Percentiles rank a stretch among this genome's conserved stretches.
Conservation (phyloP, 1,140 invertebrate species). For the Drosophila triauraria region DNA sequence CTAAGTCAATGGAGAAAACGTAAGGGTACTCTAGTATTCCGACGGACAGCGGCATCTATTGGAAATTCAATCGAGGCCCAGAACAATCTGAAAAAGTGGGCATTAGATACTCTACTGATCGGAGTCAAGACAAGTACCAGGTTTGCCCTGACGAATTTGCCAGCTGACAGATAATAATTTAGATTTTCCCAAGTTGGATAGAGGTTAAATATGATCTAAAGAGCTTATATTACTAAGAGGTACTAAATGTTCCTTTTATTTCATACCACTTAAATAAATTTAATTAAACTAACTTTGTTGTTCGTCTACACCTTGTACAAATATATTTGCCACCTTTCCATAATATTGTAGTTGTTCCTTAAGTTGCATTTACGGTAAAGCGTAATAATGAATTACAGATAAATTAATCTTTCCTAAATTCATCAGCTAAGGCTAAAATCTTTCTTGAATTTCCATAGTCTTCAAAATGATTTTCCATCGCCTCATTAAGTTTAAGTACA, state of each 20-base stretch:
- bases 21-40: constrained; percentile 27
- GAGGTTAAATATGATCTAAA: not conserved
- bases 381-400: not conserved
- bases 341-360: too few species aligned
- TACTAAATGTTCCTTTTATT: not conserved
- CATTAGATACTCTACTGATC: constrained; percentile 7
- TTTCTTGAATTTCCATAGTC: not conserved
- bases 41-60: constrained; percentile 39
- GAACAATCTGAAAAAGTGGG: constrained; percentile 11
- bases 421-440: too few species aligned
- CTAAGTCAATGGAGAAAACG: constrained; percentile 47
- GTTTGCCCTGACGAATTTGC: not conserved
- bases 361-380: too few species aligned
- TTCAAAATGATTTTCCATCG: not conserved
- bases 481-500: constrained; percentile 17
- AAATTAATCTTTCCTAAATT: too few species aligned
- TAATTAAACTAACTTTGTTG: too few species aligned
- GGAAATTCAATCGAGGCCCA: constrained; percentile 41
- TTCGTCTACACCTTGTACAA: too few species aligned
- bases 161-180: not conserved
- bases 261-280: not conserved
- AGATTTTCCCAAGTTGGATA: too few species aligned
- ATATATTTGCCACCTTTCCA: too few species aligned
- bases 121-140: not conserved
- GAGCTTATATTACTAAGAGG: not conserved